Base-by-base conservation (phyloP, 1,140 invertebrate species). In the Chlorops oryzae region DNA sequence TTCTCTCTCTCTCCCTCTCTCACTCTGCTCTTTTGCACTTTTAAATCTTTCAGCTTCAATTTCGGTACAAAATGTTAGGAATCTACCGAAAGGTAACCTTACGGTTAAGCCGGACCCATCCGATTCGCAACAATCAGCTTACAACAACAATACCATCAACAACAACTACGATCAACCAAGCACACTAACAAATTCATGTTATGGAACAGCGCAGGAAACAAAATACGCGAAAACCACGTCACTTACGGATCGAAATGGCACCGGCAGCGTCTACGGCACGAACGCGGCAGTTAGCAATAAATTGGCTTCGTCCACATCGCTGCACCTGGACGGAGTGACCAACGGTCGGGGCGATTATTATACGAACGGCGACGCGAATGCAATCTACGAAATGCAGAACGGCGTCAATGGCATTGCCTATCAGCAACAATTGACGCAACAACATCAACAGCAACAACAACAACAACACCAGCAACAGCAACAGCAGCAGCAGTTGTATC, bases 41-140 rank as follows among this genome's bases (percentile, higher is more conserved):
- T n/a, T n/a, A n/a, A n/a, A 22, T 12, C 23, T 60, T 67, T 10
- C 56, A 72, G 69, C 69, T 40, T 72, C 69, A 20, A 71, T 72
- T 43, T 72, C 69, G 17, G 68, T 72, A 37, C 65, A 61, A 32
- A 72, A 71, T 55, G 69, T 72, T 5, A 61, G 59, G 47, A 72
- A 68, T 49, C 57, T 72, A 52, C 69, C 68, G 35, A 64, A 66
- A 53, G 59, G 58, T 12, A 70, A 67, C 50, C 56, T 72, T 5
- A 71, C 65, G 7, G 65, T 71, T 20, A 71, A 68, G 39, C 68
- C 69, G 39, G 69, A 71, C 51, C 64, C 67, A 4, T 62, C 63
- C 15, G 68, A 72, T 56, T 35, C 46, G 43, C 52, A 41, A 25
- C 39, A 34, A 17, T 44, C 38, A n/a, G n/a, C n/a, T n/a, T n/a